phyloP scores from a whole-genome alignment of 2,888 invertebrate genomes.

The Empis livida region DNA sequence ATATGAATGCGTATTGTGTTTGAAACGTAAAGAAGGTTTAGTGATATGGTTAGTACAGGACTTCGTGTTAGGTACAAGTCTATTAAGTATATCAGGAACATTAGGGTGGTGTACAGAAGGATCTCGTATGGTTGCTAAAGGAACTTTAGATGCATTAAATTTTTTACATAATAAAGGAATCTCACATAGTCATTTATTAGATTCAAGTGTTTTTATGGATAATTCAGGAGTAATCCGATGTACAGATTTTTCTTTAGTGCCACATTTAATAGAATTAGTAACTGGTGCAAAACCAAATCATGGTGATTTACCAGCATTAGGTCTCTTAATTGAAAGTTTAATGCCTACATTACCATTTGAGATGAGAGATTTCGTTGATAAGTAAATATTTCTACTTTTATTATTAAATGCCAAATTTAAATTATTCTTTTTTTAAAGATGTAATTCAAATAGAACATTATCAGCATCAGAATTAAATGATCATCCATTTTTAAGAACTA shows the following conservation, averaged over 20 bases:
- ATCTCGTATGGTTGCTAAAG: constrained; percentile 45
- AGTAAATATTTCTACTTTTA: constrained; percentile 19
- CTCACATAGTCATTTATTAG: constrained; percentile 69
- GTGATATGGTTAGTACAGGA: constrained; percentile 57
- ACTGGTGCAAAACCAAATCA: constrained; percentile 24
- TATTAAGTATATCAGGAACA: constrained; percentile 28
- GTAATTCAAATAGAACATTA: constrained; percentile 40
- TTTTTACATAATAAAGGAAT: constrained; percentile 72
- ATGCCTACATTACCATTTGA: constrained; percentile 29
- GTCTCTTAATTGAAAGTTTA: constrained; percentile 28
- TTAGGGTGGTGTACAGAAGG: constrained; percentile 36
- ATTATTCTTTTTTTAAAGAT: constrained; percentile 17
- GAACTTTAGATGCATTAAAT: constrained; percentile 59
- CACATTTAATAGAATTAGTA: constrained; percentile 29
- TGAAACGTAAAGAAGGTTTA: constrained; percentile 47
- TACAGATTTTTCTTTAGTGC: constrained; percentile 31
- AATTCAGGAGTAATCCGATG: constrained; percentile 41
- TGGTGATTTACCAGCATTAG: constrained; percentile 34
- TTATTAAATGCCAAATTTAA: neutral
- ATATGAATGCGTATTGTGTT: constrained; percentile 58
- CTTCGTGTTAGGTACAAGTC: constrained; percentile 40
- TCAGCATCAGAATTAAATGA: constrained; percentile 62
- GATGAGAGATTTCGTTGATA: constrained; percentile 35
- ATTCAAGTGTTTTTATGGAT: constrained; percentile 60
- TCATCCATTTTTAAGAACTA: constrained; percentile 57